These are phyloP conservation scores for Diabrotica balteata DNA, from an alignment of 2,888 invertebrate genomes.

Conservation along the genomic window DNA sequence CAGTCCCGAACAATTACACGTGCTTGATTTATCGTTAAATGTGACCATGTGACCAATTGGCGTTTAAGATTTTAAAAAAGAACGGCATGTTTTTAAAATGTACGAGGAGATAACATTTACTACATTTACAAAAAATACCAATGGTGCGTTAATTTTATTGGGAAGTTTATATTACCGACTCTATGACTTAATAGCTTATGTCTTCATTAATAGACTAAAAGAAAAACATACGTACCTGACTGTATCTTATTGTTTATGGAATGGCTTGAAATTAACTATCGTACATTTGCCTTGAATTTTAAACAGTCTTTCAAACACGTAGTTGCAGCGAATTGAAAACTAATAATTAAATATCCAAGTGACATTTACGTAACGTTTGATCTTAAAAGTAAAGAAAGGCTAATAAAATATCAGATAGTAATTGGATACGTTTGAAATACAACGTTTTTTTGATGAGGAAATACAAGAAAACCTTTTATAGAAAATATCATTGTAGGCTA, in stretches of 20 bases:
- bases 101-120: too few relatives aligned
- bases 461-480: too few relatives aligned
- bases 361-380: slow-evolving; percentile 16
- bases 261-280: slow-evolving; percentile 12
- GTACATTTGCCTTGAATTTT: slow-evolving; percentile 22
- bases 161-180: not conserved
- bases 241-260: not conserved
- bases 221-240: slow-evolving; percentile 6
- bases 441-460: too few relatives aligned
- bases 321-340: slow-evolving; percentile 9
- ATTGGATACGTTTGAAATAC: slow-evolving; percentile 9
- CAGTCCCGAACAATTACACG: too few relatives aligned
- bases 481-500: too few relatives aligned
- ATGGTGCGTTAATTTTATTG: too few relatives aligned
- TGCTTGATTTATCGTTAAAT: too few relatives aligned
- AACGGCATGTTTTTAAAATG: too few relatives aligned
- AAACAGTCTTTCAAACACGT: slow-evolving; percentile 4
- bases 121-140: too few relatives aligned
- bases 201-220: slow-evolving; percentile 11
- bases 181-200: not conserved
- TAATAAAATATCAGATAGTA: slow-evolving; percentile 3
- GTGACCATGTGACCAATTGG: too few relatives aligned
- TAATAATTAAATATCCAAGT: slow-evolving; percentile 15
- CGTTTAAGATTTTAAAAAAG: too few relatives aligned
- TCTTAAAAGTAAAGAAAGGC: slow-evolving; percentile 11